Base-by-base conservation (phyloP, 1,140 invertebrate species). In the Heliconius melpomene region DNA sequence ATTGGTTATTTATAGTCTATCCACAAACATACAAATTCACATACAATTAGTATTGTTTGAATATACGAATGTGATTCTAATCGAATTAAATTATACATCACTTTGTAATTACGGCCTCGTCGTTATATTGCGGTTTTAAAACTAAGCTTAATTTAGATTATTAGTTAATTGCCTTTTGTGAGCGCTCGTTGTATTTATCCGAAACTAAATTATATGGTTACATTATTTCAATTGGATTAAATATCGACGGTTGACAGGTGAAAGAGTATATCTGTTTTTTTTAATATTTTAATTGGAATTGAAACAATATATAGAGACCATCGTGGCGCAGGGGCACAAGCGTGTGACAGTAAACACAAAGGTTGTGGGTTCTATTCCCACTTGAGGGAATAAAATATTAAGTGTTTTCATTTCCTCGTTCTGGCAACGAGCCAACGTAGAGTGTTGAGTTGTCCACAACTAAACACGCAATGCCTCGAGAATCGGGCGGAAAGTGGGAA, bases 81-180 rank as follows among this genome's bases (percentile, higher is more conserved):
- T 79, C 38, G 74, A 76, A 76, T 76, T 66, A 76, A 76, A 76
- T 76, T 54, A 38, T 60, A 38, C 57, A 66, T 66, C 5, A 57
- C 60, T 66, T 11, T 20, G 32, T 76, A 76, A 75, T 75, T 75
- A 57, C 26, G 50, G 16, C 60, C 60, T n/a, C 23, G 60, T 57
- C 73, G 54, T 66, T 76, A 66, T 66, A 66, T 11, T 76, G 74
- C 74, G 74, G 74, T 76, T 40, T 32, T 23, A 36, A 60, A 40
- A 66, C 74, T 76, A 46, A 66, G 74, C 74, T 60, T 76, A 66
- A 66, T 76, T 66, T 76, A 66, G 54, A 52, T 66, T 76, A 54
- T 50, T 29, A 29, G 57, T 76, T 57, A 57, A 75, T 75, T 75
- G 52, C 52, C 38, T 29, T 75, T 75, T 54, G 60, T 66, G 9